Conservation (phyloP, 2,797 vertebrate genomes). For the Saxicola maurus region DNA sequence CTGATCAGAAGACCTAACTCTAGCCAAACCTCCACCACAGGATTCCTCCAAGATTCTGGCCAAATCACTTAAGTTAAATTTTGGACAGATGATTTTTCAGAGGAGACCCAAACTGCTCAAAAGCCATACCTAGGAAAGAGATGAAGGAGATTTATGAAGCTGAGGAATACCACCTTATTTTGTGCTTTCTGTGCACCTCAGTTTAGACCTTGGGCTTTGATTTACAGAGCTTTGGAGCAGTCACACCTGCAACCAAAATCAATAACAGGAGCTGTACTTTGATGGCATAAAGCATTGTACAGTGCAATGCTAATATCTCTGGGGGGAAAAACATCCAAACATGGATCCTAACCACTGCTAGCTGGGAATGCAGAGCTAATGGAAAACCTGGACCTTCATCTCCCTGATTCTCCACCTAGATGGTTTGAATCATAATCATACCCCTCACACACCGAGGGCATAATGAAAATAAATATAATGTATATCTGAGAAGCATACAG, state of each 20-base stretch:
- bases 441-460: not conserved
- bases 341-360: not conserved
- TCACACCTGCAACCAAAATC: slow-evolving; percentile 24
- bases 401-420: not conserved
- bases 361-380: not conserved
- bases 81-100: not conserved
- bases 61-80: not conserved
- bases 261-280: not conserved
- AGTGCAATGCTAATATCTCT: not conserved
- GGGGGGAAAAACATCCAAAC: not conserved
- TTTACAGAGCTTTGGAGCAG: slow-evolving; percentile 17
- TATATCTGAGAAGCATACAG: not conserved
- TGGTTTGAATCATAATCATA: not conserved
- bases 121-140: not conserved
- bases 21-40: not conserved
- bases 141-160: not conserved
- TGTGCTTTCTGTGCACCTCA: not conserved
- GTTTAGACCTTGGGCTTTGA: not conserved
- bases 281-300: not conserved
- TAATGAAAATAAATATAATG: not conserved
- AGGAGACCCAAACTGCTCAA: not conserved
- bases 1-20: not conserved
- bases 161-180: not conserved
- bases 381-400: not conserved
- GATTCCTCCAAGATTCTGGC: not conserved